These are phyloP conservation scores for Spodoptera exigua DNA, from an alignment of 2,888 invertebrate species.

Conservation along the genomic window DNA sequence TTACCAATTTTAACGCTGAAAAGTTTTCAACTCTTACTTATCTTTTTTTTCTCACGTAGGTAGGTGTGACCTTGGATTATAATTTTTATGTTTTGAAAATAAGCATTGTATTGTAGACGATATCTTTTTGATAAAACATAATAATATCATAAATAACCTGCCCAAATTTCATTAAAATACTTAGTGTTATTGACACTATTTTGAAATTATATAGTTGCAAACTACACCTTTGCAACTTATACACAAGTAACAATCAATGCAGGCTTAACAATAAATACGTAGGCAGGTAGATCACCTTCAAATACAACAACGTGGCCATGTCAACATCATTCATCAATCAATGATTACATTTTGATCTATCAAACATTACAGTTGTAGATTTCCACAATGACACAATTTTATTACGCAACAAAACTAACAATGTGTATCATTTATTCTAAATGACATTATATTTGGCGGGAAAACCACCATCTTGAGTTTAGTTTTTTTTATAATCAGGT, in stretches of 20 bases:
- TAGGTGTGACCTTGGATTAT: neutral
- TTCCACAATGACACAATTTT: constrained; percentile 26
- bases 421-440: neutral
- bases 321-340: constrained; percentile 17
- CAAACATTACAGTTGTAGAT: constrained; percentile 16
- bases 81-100: too few species aligned
- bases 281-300: constrained; percentile 33
- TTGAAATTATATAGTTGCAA: too few species aligned
- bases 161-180: too few species aligned
- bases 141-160: too few species aligned
- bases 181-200: too few species aligned
- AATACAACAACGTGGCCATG: constrained; percentile 14
- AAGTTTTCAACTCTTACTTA: too few species aligned
- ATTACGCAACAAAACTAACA: constrained; percentile 8
- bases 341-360: constrained; percentile 8
- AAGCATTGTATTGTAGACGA: too few species aligned
- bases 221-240: too few species aligned
- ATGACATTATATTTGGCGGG: constrained; percentile 2
- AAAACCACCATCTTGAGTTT: constrained; percentile 23
- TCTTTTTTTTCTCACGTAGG: neutral
- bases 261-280: neutral
- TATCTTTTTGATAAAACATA: too few species aligned
- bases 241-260: neutral
- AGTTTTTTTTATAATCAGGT: constrained; percentile 2
- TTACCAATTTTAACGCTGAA: too few species aligned